phyloP scores from a whole-genome alignment of 2,888 invertebrate species.

The Heliconius ethilla region DNA sequence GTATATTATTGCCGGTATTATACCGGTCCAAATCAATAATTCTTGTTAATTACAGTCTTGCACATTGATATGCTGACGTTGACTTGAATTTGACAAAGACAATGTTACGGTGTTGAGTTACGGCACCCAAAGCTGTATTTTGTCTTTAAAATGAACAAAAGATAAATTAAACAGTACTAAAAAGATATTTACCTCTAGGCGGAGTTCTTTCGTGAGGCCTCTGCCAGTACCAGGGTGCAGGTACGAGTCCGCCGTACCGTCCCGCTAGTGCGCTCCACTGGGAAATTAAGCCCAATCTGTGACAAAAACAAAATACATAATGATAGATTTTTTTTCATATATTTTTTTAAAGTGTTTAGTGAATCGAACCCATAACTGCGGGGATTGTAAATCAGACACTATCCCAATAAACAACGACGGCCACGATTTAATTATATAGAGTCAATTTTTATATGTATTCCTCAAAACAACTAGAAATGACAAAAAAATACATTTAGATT shows the following conservation, averaged over 20 bases:
- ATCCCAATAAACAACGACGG: too few species aligned
- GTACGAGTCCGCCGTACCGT: constrained; percentile 87
- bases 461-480: neutral
- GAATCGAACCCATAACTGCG: too few species aligned
- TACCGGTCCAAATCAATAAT: neutral
- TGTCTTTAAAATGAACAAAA: neutral
- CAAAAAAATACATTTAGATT: neutral
- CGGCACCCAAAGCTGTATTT: neutral
- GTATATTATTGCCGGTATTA: constrained; percentile 4
- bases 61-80: neutral
- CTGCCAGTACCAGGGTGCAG: constrained; percentile 87
- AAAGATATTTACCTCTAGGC: constrained; percentile 81
- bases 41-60: neutral
- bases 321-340: too few species aligned
- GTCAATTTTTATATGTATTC: neutral
- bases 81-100: neutral
- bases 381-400: too few species aligned
- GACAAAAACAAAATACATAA: constrained; percentile 51
- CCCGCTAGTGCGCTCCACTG: constrained; percentile 91
- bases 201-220: constrained; percentile 81
- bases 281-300: constrained; percentile 90
- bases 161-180: neutral
- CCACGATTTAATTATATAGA: neutral
- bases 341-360: neutral
- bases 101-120: neutral